Evolutionary conservation across 2,888 invertebrate genomes (phyloP).

Genomic region (Mythimna loreyi): DNA sequence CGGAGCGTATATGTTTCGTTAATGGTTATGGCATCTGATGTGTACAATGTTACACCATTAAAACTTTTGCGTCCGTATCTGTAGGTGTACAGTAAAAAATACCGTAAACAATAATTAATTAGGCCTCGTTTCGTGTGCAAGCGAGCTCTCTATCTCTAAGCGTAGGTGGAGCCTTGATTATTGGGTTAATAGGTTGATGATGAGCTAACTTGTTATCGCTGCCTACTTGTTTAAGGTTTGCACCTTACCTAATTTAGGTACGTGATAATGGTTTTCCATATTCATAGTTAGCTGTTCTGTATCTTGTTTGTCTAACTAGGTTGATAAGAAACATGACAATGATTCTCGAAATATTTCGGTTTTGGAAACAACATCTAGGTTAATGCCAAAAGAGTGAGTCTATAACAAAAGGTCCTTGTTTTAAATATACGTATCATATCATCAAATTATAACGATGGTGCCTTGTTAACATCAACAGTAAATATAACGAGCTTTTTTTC

Average conservation of each 20-base stretch:
- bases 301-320: background rate
- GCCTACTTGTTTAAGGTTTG: conserved; percentile 37
- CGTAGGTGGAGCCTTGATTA: conserved; percentile 56
- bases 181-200: conserved; percentile 63
- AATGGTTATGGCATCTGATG: conserved; percentile 45
- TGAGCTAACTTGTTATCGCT: conserved; percentile 54
- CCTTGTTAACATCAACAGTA: background rate
- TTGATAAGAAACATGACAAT: background rate
- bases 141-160: conserved; percentile 54
- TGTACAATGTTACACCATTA: conserved; percentile 55
- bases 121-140: conserved; percentile 50
- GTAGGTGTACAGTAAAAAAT: conserved; percentile 56
- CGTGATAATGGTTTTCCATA: conserved; percentile 1
- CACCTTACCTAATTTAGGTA: conserved; percentile 21
- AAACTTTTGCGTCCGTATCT: conserved; percentile 35
- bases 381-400: background rate
- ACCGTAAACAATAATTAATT: conserved; percentile 65
- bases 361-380: background rate
- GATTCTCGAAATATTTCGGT: no score
- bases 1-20: conserved; percentile 27
- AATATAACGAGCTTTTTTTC: conserved; percentile 28
- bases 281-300: conserved; percentile 21
- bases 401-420: background rate
- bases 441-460: background rate
- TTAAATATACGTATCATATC: no score